A percentile compares a stretch with the other conserved stretches of the same genome.
phyloP scores from a whole-genome alignment of 2,113 vertebrate species.

The Herpetotheres cachinnans region DNA sequence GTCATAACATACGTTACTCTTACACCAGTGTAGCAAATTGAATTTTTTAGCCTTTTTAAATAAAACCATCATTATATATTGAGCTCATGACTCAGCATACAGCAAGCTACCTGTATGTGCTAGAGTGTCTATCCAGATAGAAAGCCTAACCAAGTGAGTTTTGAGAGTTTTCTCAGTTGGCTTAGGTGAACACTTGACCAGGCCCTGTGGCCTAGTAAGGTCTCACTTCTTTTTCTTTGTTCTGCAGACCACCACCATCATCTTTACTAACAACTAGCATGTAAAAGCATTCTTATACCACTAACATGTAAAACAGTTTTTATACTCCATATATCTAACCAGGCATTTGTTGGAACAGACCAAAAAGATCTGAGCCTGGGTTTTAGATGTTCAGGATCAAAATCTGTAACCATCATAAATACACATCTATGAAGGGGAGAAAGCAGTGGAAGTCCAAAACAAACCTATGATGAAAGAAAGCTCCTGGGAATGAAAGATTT shows the following conservation, averaged over 20 bases:
- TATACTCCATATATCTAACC: not conserved
- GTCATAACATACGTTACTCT: fast-evolving
- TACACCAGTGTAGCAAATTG: not conserved
- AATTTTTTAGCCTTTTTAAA: not conserved
- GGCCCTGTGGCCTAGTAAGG: fast-evolving
- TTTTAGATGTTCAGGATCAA: not conserved
- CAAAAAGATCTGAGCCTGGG: not conserved
- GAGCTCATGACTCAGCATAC: not conserved
- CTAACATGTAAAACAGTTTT: not conserved
- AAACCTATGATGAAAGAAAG: not conserved
- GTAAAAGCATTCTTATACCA: not conserved
- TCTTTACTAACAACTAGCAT: not conserved
- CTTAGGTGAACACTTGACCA: not conserved
- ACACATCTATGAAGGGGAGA: not conserved
- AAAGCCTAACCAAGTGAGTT: fast-evolving
- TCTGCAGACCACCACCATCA: not conserved
- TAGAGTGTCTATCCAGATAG: not conserved
- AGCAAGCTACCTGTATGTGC: not conserved
- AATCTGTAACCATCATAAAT: not conserved
- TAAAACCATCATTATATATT: not conserved
- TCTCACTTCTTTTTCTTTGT: not conserved
- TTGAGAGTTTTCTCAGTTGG: not conserved
- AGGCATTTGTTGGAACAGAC: not conserved
- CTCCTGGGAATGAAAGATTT: not conserved
- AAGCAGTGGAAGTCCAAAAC: not conserved